Evolutionary conservation across 2,888 invertebrate genomes (phyloP).

Genomic region (Drosophila picticornis): DNA sequence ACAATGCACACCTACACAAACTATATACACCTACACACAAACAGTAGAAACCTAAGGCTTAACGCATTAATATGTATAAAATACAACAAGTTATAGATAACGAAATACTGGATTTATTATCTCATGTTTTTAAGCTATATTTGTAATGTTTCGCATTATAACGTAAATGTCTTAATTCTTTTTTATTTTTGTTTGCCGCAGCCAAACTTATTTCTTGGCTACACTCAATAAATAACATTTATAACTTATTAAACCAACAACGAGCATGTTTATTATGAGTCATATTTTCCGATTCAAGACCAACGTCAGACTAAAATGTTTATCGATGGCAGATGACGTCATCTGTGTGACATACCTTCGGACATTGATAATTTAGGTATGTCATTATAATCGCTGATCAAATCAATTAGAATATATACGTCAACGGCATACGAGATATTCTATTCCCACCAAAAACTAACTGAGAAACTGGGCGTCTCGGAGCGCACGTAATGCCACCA

Average conservation of each 20-base stretch:
- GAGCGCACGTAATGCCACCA: conserved; percentile 99
- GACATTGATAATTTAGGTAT: not conserved
- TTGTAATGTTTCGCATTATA: conserved; percentile 25
- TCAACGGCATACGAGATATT: not conserved
- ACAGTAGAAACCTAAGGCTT: conserved; percentile 44
- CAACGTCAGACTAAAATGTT: conserved; percentile 41
- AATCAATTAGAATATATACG: not conserved
- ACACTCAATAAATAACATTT: conserved; percentile 55
- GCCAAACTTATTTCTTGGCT: conserved; percentile 33
- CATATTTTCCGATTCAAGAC: conserved; percentile 45
- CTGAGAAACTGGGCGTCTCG: conserved; percentile 95
- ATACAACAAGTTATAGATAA: conserved; percentile 46
- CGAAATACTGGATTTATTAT: conserved; percentile 34
- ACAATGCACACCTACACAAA: conserved; percentile 5
- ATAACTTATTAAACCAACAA: conserved; percentile 43
- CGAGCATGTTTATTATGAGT: conserved; percentile 45
- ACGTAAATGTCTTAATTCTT: not conserved
- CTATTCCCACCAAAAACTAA: conserved; percentile 98
- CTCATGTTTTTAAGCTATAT: conserved; percentile 21
- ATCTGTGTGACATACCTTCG: conserved; percentile 15
- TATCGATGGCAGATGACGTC: conserved; percentile 43
- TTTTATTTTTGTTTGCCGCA: conserved; percentile 43
- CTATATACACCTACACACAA: conserved; percentile 25
- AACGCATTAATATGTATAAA: conserved; percentile 14
- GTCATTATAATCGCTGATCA: not conserved